Base-by-base conservation (phyloP, 2,113 vertebrate genomes). In the Nesoenas mayeri region DNA sequence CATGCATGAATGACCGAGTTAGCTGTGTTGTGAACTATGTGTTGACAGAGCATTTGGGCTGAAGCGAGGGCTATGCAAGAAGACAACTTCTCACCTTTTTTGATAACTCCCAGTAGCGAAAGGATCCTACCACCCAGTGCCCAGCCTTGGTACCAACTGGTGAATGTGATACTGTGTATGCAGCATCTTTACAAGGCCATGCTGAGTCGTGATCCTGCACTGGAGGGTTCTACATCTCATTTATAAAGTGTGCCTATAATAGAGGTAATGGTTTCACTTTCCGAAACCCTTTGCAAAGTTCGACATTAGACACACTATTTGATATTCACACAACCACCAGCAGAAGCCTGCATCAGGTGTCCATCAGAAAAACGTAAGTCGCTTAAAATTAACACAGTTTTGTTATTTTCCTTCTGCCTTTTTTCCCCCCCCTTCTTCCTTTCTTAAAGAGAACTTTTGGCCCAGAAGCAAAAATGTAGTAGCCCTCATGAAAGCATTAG, bases 201-300 rank as follows among this genome's bases (percentile, higher is more conserved):
- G 85, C 93, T 92, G 95, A 93, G 93, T 96, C 77, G 85, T 69
- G 93, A 88, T 94, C 88, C 96, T 91, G 93, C 91, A 93, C 81
- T 85, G 94, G 94, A 16, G 72, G 96, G 86, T 65, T 88, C 91
- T 96, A 96, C 91, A 96, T 60, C 93, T 96, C 91, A 60, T 97
- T 94, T 31, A 92, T 90, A 94, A 93, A 96, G 79, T 89, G 88
- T 84, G 92, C 92, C 96, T 96, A 95, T 93, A 96, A 93, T 66
- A 93, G 95, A 96, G 92, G 95, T 93, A 97, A 96, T 15, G 83
- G 85, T 96, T 94, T 96, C 93, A 95, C 88, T 96, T 21, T 96
- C 85, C 72, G 1, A 95, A 96, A 88, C 88, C 90, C 77, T 91
- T 57, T 16, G 82, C 79, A 93, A 74, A 94, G 86, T 5, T 74